Percentiles rank a stretch among this genome's conserved stretches.
Evolutionary conservation across 2,113 vertebrate genomes (phyloP).

Genomic region (Recurvirostra avosetta): DNA sequence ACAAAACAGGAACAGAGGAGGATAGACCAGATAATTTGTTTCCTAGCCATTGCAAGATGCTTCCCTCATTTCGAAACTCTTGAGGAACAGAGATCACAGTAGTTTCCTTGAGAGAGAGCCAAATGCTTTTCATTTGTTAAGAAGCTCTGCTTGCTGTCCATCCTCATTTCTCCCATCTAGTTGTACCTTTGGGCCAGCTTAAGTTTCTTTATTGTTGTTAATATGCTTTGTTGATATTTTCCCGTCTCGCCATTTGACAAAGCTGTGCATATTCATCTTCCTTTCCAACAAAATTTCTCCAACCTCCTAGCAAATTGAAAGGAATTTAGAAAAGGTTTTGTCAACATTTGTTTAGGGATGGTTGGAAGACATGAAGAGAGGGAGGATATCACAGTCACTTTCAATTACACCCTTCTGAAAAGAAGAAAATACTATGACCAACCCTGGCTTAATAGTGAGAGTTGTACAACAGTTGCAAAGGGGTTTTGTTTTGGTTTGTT

Average conservation of each 20-base stretch:
- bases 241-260: neutral
- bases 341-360: neutral
- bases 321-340: neutral
- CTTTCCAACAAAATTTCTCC: neutral
- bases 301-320: neutral
- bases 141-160: neutral
- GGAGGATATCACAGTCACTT: neutral
- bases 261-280: neutral
- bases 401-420: neutral
- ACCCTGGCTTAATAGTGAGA: neutral
- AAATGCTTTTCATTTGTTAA: neutral
- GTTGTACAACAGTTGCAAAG: neutral
- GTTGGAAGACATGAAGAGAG: neutral
- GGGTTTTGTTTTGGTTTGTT: neutral
- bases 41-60: neutral
- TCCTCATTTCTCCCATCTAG: neutral
- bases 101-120: neutral
- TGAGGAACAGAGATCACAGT: neutral
- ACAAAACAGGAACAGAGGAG: neutral
- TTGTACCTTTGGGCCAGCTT: neutral
- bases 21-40: neutral
- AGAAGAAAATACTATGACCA: neutral
- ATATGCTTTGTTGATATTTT: neutral
- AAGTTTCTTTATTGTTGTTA: neutral
- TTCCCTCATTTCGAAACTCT: neutral